Conservation (phyloP, 2,797 vertebrate genomes). For the Orestias chungarensis region DNA sequence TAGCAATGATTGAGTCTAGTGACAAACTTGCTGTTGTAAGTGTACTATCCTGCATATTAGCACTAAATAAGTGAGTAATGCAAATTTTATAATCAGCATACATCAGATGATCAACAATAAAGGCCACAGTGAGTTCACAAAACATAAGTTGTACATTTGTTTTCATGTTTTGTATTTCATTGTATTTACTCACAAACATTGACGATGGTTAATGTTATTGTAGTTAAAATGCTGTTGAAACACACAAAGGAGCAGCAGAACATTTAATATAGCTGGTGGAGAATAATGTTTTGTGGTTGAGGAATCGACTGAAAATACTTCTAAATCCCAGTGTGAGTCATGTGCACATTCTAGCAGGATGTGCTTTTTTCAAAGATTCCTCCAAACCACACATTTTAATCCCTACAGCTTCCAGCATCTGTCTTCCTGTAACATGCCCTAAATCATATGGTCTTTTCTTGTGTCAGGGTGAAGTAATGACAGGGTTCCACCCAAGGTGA, state of each 20-base stretch:
- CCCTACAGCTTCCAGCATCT: conserved; percentile 41
- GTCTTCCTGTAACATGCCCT: conserved; percentile 64
- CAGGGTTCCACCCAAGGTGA: conserved; percentile 68
- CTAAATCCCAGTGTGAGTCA: neutral
- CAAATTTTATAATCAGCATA: neutral
- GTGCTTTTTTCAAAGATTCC: neutral
- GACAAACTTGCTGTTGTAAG: neutral
- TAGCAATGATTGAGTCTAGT: neutral
- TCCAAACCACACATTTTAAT: conserved; percentile 9
- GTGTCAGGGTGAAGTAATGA: conserved; percentile 58
- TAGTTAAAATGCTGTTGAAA: neutral
- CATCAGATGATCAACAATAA: neutral
- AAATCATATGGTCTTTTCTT: conserved; percentile 55
- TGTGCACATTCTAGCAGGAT: neutral
- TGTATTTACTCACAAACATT: neutral
- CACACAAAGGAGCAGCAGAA: neutral
- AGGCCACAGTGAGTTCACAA: neutral
- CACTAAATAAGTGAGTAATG: neutral
- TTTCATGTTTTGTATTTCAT: neutral
- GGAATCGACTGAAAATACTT: neutral
- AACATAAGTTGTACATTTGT: neutral
- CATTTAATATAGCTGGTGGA: neutral
- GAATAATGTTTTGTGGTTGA: neutral
- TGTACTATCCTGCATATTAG: neutral
- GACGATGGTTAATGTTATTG: neutral